Evolutionary conservation across 35 echinoderm and acorn worm genomes (phyloP), one percentile per base, ranked within the genome.

Genomic region (Patiria miniata): DNA sequence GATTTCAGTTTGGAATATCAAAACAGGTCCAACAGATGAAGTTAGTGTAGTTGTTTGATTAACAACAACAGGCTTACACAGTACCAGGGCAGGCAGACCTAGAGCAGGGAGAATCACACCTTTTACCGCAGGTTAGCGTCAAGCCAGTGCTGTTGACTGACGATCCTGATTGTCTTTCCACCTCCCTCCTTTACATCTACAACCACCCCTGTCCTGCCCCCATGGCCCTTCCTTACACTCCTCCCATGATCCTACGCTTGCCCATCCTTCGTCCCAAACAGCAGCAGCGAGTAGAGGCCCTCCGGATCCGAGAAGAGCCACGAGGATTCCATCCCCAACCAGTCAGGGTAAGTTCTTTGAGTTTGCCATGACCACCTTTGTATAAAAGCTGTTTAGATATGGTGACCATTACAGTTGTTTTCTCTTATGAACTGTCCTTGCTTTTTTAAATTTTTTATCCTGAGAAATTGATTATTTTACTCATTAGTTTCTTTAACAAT

Each of bases 321-420:
- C 83, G 81, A 78, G 88, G 60, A 69, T 90, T 90, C 81, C 81
- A 84, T 33, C 88, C 88, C 53, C 65, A 84, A 7, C 88, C 88
- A 54, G 73, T 90, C 5, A 90, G 83, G 88, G 88, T 83, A 38
- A 90, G 88, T n/a, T 21, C 4, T 34, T 9, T 42, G 4, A 47
- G 42, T 4, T 47, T 47, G 4, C 42, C 42, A 47, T 47, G n/a
- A n/a, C 42, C 42, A 47, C 4, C 42, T 4, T 47, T 47, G 4
- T 47, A n/a, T n/a, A n/a, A n/a, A n/a, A n/a, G n/a, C n/a, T 47
- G 42, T 47, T 47, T 12, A 47, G 42, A 47, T 6, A 12, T 4
- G 42, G 42, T 4, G 12, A 6, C 42, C 42, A 47, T 47, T n/a
- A n/a, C n/a, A n/a, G n/a, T n/a, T n/a, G n/a, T n/a, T n/a, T n/a